Evolutionary conservation across 2,888 invertebrate species (phyloP), one percentile per base, ranked within the genome.

Genomic region (Lordiphosa andalusiaca): DNA sequence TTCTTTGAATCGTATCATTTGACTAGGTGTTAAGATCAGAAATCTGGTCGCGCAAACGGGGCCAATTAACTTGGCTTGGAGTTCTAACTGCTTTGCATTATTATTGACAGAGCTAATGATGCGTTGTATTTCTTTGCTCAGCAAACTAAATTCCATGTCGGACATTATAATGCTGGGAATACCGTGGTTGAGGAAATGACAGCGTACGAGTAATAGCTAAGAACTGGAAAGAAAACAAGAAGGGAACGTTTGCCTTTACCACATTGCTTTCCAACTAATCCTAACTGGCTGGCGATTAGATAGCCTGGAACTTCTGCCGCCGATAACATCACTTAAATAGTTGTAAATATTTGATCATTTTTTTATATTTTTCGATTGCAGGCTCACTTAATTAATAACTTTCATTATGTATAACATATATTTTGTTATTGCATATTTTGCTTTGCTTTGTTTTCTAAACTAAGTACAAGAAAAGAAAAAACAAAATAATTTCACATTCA

Each of bases 61-160:
- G 92, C 95, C 96, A 69, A 96, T 92, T 67, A 92, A 92, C 87
- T 94, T 95, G 74, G 93, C 90, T 76, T 93, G 93, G 86, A 92
- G 93, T 86, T 95, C 95, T 71, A 96, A 88, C 4, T 92, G 91
- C 74, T 92, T 92, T 87, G 94, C 92, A 66, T 93, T 94, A 40
- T 93, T 92, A 84, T 94, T 94, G 49, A 96, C 94, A 0, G 93
- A 92, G 84, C 93, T 94, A 51, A 96, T 93, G 88, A 95, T 95
- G 53, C 95, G 93, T 0, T 94, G 95, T 58, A 96, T 94, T 81
- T 93, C 93, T 87, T 96, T 95, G 85, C 94, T 94, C 42, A 95
- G 90, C 84, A 94, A 87, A 94, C 94, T 66, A 95, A 92, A 88
- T 95, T 95, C 95, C 1, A 93, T 93, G 3, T 84, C 73, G 50